Percentiles rank a stretch among this genome's conserved stretches.
These are phyloP conservation scores for Corella eumyota DNA, from an alignment of 23 tunicate genomes.

Conservation along the genomic window DNA sequence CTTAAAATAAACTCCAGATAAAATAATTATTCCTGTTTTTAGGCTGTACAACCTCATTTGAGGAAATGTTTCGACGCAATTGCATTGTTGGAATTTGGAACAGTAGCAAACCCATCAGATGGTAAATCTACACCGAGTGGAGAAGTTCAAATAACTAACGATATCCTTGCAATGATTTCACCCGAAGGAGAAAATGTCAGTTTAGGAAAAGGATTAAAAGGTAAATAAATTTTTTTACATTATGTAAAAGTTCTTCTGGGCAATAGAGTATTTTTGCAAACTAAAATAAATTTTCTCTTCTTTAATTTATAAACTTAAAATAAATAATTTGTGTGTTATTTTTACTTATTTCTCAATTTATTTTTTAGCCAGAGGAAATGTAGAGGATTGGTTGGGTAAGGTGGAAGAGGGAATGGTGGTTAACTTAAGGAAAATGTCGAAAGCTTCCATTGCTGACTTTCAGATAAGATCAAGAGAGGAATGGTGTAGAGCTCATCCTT, in stretches of 20 bases:
- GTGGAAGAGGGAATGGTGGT: conserved; percentile 99
- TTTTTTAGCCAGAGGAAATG: conserved; percentile 95
- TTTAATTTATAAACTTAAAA: background rate
- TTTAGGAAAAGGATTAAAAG: conserved; percentile 97
- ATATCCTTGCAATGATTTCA: conserved; percentile 97
- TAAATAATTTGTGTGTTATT: background rate
- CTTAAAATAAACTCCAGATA: too few species aligned
- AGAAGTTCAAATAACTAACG: conserved; percentile 77
- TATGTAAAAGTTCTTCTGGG: background rate
- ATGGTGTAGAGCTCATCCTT: conserved; percentile 85
- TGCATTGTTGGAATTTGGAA: conserved; percentile 87
- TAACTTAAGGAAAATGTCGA: conserved; percentile 88
- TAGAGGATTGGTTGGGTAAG: conserved; percentile 99
- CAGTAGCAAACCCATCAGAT: conserved; percentile 50
- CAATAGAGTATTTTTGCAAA: background rate
- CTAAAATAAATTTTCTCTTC: background rate
- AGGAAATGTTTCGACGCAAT: conserved; percentile 99
- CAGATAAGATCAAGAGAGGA: conserved; percentile 59
- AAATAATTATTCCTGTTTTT: background rate
- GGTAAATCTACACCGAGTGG: conserved; percentile 84
- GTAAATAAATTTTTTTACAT: too few species aligned
- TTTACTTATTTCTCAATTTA: background rate
- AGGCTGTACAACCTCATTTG: conserved; percentile 98
- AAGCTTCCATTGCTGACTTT: conserved; percentile 70
- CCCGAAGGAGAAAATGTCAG: conserved; percentile 93